These are phyloP conservation scores for Avahi laniger DNA, from an alignment of 2,797 vertebrate genomes.

Conservation along the genomic window DNA sequence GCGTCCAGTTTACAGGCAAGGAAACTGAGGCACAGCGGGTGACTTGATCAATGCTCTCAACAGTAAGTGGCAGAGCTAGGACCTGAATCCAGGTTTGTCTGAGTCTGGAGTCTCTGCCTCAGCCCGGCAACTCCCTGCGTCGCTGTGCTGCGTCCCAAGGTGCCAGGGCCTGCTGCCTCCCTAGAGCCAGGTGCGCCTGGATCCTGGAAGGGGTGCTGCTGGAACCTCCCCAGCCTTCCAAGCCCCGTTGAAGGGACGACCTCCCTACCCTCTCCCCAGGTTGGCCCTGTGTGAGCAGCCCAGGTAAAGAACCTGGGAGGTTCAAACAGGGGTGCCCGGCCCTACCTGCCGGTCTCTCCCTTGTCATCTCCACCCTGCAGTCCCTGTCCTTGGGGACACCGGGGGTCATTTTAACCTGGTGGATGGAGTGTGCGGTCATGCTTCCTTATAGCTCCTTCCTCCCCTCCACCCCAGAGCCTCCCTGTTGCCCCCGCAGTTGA, in stretches of 20 bases:
- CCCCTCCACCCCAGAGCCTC: background rate
- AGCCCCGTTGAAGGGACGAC: background rate
- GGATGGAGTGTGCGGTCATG: no score
- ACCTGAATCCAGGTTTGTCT: background rate
- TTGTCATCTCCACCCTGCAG: background rate
- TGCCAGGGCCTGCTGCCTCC: background rate
- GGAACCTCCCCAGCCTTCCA: background rate
- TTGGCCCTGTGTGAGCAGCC: background rate
- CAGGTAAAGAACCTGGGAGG: background rate
- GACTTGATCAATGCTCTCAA: background rate
- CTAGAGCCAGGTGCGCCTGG: background rate
- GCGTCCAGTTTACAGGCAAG: background rate
- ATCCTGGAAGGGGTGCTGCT: background rate
- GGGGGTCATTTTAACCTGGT: background rate
- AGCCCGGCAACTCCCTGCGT: background rate
- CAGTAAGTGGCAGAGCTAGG: fast-evolving
- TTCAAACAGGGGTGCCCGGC: background rate
- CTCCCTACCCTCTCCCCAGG: background rate
- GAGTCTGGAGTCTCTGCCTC: background rate
- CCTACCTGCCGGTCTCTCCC: background rate
- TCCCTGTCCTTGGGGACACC: background rate
- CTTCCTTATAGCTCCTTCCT: no score
- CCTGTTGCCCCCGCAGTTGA: background rate
- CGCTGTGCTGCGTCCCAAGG: background rate
- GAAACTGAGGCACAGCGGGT: background rate